Evolutionary conservation across 2,888 invertebrate genomes (phyloP), one percentile per base, ranked within the genome.

Genomic region (Caenorhabditis zanzibari): DNA sequence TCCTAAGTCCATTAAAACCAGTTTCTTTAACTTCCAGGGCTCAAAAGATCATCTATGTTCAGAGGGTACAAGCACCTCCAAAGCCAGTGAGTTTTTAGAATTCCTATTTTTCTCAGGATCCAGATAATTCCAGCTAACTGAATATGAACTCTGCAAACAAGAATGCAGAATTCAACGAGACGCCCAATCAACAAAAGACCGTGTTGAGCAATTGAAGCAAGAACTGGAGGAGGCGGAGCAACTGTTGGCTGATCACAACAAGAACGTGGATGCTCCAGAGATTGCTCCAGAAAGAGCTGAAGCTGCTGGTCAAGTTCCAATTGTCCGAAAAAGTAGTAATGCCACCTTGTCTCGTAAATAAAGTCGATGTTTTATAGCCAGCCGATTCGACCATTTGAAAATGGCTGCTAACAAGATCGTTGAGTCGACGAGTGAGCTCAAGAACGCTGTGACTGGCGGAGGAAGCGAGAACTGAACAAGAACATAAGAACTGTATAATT

Each of bases 61-160:
- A 73, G 24, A 73, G 64, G 38, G 68, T 52, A 5, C 58, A 72
- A 28, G 69, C 32, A 9, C 41, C 41, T 28, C 73, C 73, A 16
- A 64, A 35, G 28, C 74, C 24, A 49, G 69, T 75, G 1, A 19
- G 64, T 24, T 28, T 44, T 12, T 5, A 22, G n/a, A n/a, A n/a
- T n/a, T n/a, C n/a, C n/a, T n/a, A n/a, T n/a, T n/a, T n/a, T n/a
- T n/a, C n/a, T n/a, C n/a, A n/a, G n/a, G 26, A 5, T 6, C 12
- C 38, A 38, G 6, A 14, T 47, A 22, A 14, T 41, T 76, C 35
- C 61, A 77, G 75, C 59, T 82, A 16, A 75, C 86, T 2, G 84
- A 85, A 66, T 89, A 89, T 77, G 88, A 88, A 10, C 74, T 84
- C 22, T 89, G 89, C 72, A 89, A 89, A 49, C 72, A 81, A 56